Evolutionary conservation across 2,888 invertebrate genomes (phyloP).

Genomic region (Brachyopa scutellaris): DNA sequence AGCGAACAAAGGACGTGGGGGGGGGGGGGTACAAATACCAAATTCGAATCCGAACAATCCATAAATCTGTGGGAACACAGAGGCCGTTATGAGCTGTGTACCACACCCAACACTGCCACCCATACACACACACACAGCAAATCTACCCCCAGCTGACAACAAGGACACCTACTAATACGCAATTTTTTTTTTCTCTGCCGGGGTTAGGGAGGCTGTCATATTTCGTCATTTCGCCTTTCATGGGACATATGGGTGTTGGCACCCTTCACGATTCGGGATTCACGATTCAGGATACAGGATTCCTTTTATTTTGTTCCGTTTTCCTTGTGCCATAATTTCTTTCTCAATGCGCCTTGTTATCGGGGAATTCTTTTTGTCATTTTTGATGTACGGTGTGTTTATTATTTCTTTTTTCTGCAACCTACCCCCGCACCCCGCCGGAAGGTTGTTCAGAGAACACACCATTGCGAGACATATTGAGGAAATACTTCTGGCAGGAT

Average conservation of each 20-base stretch:
- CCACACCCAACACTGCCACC: slow-evolving; percentile 7
- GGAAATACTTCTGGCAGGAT: slow-evolving; percentile 44
- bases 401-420: not conserved
- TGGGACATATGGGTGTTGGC: slow-evolving; percentile 16
- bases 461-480: slow-evolving; percentile 54
- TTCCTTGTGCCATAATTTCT: slow-evolving; percentile 28
- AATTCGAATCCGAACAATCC: slow-evolving; percentile 47
- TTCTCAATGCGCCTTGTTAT: slow-evolving; percentile 29
- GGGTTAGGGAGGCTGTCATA: slow-evolving; percentile 5
- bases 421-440: not conserved
- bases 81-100: slow-evolving; percentile 8
- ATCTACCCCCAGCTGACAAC: slow-evolving; percentile 4
- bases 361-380: slow-evolving; percentile 27
- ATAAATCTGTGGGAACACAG: slow-evolving; percentile 56
- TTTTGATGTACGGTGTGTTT: slow-evolving; percentile 5
- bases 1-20: slow-evolving; percentile 33
- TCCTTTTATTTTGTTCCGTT: slow-evolving; percentile 5
- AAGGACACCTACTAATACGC: slow-evolving; percentile 6
- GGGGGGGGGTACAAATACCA: not conserved
- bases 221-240: slow-evolving; percentile 13
- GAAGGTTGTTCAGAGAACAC: slow-evolving; percentile 28
- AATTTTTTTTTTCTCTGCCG: not conserved
- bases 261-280: slow-evolving; percentile 2
- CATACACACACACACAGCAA: slow-evolving; percentile 10
- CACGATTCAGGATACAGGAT: slow-evolving; percentile 15